Evolutionary conservation across 2,113 vertebrate species (phyloP), one percentile per base, ranked within the genome.

Genomic region (Vimba vimba): DNA sequence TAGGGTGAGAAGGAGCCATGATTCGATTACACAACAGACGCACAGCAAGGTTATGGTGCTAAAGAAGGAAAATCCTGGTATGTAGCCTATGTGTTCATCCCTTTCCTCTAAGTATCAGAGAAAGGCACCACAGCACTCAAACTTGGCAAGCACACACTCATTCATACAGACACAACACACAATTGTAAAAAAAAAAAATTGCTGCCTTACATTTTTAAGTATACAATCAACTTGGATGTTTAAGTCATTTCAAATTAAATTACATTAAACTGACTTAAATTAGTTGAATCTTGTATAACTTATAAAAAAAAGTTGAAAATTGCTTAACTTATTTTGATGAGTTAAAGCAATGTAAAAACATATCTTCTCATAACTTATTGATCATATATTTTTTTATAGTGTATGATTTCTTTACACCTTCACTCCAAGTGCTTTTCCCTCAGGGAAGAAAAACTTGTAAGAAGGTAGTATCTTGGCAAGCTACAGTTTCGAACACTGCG

Each of bases 1-100:
- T 62, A 75, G 82, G 83, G 80, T 80, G 78, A 87, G 80, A 83
- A 76, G 39, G 50, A 86, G 77, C 85, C 60, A 69, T 85, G 85
- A 84, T 85, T 86, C 47, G 50, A 85, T 80, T 82, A 85, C 55
- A 75, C 80, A 84, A 81, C 69, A 73, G 76, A 64, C 33, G 64
- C 76, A 86, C 68, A 80, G 84, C 78, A 85, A 89, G 77, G 69
- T 77, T 73, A 59, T 83, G 55, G 57, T 82, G 85, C 73, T 27
- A 64, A 57, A 33, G 78, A 62, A 57, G 7, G 55, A 23, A 57
- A 57, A 64, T 19, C 78, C n/a, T 9, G n/a, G 62, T 59, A 62
- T 76, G 43, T 43, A 43, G 33, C 33, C 33, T 33, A 4, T 6
- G 21, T 83, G 52, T 83, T 79, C 73, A 50, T 21, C 55, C 11